Conservation (phyloP, 2,113 vertebrate genomes). For the Oreochromis tanganicae region DNA sequence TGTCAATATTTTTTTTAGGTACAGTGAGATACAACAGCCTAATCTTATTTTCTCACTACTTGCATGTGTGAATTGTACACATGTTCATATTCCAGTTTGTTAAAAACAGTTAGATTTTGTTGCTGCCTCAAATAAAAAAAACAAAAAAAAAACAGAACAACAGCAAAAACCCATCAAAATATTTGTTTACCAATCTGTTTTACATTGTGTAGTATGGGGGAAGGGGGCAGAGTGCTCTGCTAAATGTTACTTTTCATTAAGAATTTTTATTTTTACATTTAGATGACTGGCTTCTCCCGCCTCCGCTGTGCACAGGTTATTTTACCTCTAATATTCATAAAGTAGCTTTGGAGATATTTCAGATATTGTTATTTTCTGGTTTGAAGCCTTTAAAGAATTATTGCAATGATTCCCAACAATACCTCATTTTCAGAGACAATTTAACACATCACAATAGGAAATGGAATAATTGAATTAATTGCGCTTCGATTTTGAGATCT, state of each 20-base stretch:
- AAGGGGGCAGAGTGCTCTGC: background rate
- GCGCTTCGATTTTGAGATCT: background rate
- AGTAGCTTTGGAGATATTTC: background rate
- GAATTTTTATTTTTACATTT: background rate
- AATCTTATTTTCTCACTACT: background rate
- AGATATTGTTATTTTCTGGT: background rate
- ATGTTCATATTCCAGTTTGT: background rate
- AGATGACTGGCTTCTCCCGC: background rate
- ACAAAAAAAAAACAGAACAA: fast-evolving
- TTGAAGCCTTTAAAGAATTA: background rate
- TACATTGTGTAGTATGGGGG: background rate
- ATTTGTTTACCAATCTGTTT: background rate
- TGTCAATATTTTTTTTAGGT: background rate
- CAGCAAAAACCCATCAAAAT: background rate
- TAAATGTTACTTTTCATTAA: background rate
- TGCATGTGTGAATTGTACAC: background rate
- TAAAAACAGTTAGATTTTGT: background rate
- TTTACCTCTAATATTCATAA: background rate
- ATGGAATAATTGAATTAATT: background rate
- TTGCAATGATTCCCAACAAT: background rate
- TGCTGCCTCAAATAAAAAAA: background rate
- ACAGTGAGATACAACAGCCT: background rate
- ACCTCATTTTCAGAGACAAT: background rate
- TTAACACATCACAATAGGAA: background rate
- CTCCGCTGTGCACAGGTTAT: background rate